Conservation (phyloP, 1,140 invertebrate genomes). For the Hylaeus volcanicus region DNA sequence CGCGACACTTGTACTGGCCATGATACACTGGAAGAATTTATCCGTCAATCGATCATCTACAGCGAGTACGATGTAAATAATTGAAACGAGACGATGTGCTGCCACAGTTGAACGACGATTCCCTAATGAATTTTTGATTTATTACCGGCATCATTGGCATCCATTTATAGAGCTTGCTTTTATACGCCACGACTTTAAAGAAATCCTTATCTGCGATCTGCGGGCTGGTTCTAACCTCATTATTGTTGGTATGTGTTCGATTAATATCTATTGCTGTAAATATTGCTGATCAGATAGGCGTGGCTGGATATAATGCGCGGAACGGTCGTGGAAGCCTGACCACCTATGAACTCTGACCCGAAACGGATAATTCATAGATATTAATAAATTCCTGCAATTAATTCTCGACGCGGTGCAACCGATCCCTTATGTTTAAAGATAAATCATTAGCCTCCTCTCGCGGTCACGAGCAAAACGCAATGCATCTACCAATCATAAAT, state of each 20-base stretch:
- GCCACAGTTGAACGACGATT: neutral
- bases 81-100: neutral
- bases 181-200: neutral
- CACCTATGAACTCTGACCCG: slow-evolving; percentile 63
- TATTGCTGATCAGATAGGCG: slow-evolving; percentile 53
- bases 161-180: neutral
- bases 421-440: slow-evolving; percentile 43
- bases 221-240: slow-evolving; percentile 46
- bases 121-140: slow-evolving; percentile 25
- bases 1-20: too few relatives aligned
- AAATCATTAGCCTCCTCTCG: slow-evolving; percentile 15
- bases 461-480: neutral
- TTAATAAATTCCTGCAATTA: slow-evolving; percentile 48
- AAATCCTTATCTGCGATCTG: slow-evolving; percentile 17
- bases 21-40: neutral
- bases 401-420: slow-evolving; percentile 18
- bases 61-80: slow-evolving; percentile 3
- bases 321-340: slow-evolving; percentile 35
- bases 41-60: neutral
- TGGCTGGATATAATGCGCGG: slow-evolving; percentile 29
- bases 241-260: slow-evolving; percentile 45
- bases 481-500: neutral
- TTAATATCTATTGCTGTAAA: slow-evolving; percentile 56
- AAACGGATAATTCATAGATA: slow-evolving; percentile 59
- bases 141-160: neutral